phyloP scores from a whole-genome alignment of 2,888 invertebrate genomes.

The Cataglyphis cursor region DNA sequence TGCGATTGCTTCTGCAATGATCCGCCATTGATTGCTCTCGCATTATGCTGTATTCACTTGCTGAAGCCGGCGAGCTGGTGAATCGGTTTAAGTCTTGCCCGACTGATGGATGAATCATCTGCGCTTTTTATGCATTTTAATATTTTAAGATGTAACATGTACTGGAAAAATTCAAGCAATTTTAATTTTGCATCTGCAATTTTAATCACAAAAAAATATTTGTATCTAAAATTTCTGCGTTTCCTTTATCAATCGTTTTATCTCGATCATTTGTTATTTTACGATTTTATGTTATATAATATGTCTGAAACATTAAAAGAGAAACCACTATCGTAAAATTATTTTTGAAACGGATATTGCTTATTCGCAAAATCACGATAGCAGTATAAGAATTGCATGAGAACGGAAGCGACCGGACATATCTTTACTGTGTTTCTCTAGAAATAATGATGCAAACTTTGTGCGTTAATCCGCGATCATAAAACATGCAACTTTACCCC shows the following conservation, averaged over 20 bases:
- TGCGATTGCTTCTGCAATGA: constrained; percentile 72
- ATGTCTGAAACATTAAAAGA: not conserved
- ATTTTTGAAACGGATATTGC: not conserved
- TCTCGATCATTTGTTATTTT: not conserved
- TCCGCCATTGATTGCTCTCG: constrained; percentile 74
- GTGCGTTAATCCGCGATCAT: constrained; percentile 54
- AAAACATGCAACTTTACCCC: constrained; percentile 71
- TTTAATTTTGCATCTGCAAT: not conserved
- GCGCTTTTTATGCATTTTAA: constrained; percentile 32
- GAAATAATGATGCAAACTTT: constrained; percentile 44
- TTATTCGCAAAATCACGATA: not conserved
- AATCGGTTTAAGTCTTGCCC: constrained; percentile 67
- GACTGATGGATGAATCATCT: constrained; percentile 53
- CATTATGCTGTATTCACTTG: constrained; percentile 72
- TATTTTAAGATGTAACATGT: not conserved
- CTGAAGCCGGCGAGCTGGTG: constrained; percentile 52
- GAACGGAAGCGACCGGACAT: not conserved
- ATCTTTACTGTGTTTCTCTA: constrained; percentile 38
- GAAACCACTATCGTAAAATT: not conserved
- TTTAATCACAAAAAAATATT: not conserved
- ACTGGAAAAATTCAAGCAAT: not conserved
- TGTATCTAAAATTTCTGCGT: not conserved
- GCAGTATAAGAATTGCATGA: not conserved
- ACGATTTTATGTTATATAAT: not conserved
- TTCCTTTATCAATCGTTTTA: not conserved